These are phyloP conservation scores for Drosophila subsilvestris DNA, from an alignment of 2,888 invertebrate genomes.

Conservation along the genomic window DNA sequence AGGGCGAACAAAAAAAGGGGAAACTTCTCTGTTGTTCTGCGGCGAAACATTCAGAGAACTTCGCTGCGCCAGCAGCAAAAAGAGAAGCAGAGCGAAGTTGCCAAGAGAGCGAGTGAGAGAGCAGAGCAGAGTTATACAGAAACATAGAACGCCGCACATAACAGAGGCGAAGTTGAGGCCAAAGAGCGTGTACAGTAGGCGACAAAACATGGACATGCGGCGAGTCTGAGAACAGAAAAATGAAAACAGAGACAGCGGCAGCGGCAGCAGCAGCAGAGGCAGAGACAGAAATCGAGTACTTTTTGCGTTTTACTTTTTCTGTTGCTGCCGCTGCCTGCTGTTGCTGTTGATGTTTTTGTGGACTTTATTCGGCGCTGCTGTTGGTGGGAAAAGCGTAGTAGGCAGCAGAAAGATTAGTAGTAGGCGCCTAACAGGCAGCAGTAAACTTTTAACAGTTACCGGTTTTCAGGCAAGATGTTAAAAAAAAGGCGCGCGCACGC, in stretches of 20 bases:
- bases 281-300: conserved; percentile 16
- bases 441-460: conserved; percentile 12
- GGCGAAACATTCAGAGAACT: background rate
- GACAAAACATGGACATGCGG: conserved; percentile 76
- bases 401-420: conserved; percentile 20
- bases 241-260: conserved; percentile 52
- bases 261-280: conserved; percentile 12
- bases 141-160: conserved; percentile 63
- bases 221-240: conserved; percentile 51
- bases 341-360: conserved; percentile 1
- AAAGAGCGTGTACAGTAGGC: conserved; percentile 77
- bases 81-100: conserved; percentile 11
- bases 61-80: background rate
- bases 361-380: conserved; percentile 11
- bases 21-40: conserved; percentile 26
- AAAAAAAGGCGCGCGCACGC: conserved; percentile 24
- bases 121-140: conserved; percentile 44
- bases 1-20: conserved; percentile 70
- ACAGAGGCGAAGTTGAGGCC: conserved; percentile 46
- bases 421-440: conserved; percentile 1
- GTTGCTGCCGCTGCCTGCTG: conserved; percentile 9
- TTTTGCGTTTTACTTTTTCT: conserved; percentile 27
- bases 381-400: conserved; percentile 14
- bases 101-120: conserved; percentile 11
- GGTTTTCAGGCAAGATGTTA: conserved; percentile 35